phyloP scores from a whole-genome alignment of 1,140 invertebrate genomes.

The Zaprionus tsacasi region DNA sequence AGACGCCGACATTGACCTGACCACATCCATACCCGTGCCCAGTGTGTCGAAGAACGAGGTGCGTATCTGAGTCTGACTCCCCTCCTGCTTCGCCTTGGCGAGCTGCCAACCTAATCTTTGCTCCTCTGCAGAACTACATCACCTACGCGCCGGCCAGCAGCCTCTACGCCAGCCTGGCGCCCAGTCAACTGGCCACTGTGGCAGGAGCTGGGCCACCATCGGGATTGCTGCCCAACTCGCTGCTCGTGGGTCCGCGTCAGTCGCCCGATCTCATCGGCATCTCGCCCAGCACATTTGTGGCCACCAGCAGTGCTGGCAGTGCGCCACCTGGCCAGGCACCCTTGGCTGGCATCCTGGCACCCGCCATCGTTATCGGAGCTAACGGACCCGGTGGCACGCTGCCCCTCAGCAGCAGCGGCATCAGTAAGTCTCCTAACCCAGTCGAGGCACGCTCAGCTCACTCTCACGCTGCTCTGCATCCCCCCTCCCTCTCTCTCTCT shows the following conservation, averaged over 20 bases:
- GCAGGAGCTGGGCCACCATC: slow-evolving; percentile 16
- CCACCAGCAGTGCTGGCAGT: slow-evolving; percentile 43
- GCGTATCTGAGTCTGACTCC: slow-evolving; percentile 22
- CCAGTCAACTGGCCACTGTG: slow-evolving; percentile 52
- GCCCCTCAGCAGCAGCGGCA: slow-evolving; percentile 60
- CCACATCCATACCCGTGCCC: slow-evolving; percentile 86
- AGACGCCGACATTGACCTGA: slow-evolving; percentile 90
- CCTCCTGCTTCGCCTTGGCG: neutral
- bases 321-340: slow-evolving; percentile 25
- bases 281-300: slow-evolving; percentile 52
- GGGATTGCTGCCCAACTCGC: slow-evolving; percentile 58
- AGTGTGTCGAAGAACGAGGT: slow-evolving; percentile 82
- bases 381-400: slow-evolving; percentile 36
- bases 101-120: slow-evolving; percentile 4
- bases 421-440: slow-evolving; percentile 59
- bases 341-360: slow-evolving; percentile 62
- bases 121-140: slow-evolving; percentile 70
- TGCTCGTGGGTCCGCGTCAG: slow-evolving; percentile 63
- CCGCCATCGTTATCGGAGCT: slow-evolving; percentile 70
- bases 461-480: neutral
- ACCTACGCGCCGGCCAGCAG: slow-evolving; percentile 68
- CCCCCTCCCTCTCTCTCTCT: neutral
- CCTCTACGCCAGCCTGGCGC: slow-evolving; percentile 65
- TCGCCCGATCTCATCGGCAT: slow-evolving; percentile 79
- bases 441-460: neutral